Conservation (phyloP, 1,140 invertebrate genomes). For the Arctopsyche grandis region DNA sequence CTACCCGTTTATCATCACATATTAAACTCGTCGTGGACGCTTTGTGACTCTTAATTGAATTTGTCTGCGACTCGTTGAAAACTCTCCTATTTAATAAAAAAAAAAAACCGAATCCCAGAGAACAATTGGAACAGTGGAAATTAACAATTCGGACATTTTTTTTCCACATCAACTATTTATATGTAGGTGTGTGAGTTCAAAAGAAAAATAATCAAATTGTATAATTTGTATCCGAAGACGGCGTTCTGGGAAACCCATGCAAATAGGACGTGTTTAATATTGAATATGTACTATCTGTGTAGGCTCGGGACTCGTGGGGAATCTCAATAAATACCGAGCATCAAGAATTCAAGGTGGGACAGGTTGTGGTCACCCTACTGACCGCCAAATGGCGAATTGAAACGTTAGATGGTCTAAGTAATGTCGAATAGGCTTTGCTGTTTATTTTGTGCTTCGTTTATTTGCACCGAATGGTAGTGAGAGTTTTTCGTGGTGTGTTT, state of each 20-base stretch:
- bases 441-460: too few species aligned
- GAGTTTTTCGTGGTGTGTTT: too few species aligned
- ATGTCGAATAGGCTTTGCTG: too few species aligned
- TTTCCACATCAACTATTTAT: neutral
- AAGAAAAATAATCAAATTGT: neutral
- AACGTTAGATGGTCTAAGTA: too few species aligned
- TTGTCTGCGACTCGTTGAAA: neutral
- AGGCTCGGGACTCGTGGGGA: neutral
- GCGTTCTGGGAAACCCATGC: neutral
- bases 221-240: neutral
- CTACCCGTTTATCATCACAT: slow-evolving; percentile 10
- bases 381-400: too few species aligned
- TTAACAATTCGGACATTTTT: neutral
- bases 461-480: too few species aligned
- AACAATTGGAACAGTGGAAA: too few species aligned
- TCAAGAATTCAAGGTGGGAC: too few species aligned
- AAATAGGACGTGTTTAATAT: neutral
- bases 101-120: neutral
- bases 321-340: slow-evolving; percentile 6
- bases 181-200: neutral
- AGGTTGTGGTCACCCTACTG: too few species aligned
- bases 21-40: slow-evolving; percentile 1
- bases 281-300: too few species aligned
- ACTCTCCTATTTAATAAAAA: neutral
- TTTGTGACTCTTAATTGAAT: slow-evolving; percentile 13